These are phyloP conservation scores for Cladopsammia gracilis DNA, from an alignment of 64 coral and sea anemone species.

Conservation along the genomic window DNA sequence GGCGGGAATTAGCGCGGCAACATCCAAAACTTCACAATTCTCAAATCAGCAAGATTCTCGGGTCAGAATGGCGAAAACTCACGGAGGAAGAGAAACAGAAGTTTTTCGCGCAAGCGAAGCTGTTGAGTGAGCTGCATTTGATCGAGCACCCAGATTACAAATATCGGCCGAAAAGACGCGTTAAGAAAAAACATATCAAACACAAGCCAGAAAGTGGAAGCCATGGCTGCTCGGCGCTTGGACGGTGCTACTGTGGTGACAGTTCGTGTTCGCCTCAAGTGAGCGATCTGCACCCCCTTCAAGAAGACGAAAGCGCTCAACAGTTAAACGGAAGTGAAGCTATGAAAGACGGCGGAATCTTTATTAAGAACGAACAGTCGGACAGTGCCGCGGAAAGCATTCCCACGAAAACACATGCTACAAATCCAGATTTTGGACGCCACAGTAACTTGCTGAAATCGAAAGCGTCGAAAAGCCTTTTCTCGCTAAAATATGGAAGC, in stretches of 20 bases:
- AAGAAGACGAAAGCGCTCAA: not conserved
- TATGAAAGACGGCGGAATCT: not conserved
- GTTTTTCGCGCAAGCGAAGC: constrained; percentile 91
- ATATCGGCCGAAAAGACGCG: constrained; percentile 81
- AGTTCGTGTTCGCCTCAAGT: not conserved
- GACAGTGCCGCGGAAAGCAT: not conserved
- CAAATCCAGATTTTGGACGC: not conserved
- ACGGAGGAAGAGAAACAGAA: constrained; percentile 88
- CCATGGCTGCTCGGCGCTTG: not conserved
- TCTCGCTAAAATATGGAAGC: not conserved
- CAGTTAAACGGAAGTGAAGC: not conserved
- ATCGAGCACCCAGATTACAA: constrained; percentile 96
- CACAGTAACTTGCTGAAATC: not conserved
- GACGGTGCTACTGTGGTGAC: not conserved
- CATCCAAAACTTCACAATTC: constrained; percentile 94
- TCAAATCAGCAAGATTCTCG: constrained; percentile 91
- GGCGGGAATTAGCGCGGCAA: constrained; percentile 78
- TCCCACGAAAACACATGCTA: not conserved
- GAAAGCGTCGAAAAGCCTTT: not conserved
- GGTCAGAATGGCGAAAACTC: constrained; percentile 86
- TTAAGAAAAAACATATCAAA: constrained; percentile 77
- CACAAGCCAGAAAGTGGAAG: not conserved
- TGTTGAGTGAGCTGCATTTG: constrained; percentile 88
- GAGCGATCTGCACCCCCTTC: not conserved
- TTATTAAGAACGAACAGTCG: not conserved